Percentiles rank a stretch among this genome's conserved stretches.
Evolutionary conservation across 1,140 invertebrate species (phyloP).

Genomic region (Aradophagus sp.): DNA sequence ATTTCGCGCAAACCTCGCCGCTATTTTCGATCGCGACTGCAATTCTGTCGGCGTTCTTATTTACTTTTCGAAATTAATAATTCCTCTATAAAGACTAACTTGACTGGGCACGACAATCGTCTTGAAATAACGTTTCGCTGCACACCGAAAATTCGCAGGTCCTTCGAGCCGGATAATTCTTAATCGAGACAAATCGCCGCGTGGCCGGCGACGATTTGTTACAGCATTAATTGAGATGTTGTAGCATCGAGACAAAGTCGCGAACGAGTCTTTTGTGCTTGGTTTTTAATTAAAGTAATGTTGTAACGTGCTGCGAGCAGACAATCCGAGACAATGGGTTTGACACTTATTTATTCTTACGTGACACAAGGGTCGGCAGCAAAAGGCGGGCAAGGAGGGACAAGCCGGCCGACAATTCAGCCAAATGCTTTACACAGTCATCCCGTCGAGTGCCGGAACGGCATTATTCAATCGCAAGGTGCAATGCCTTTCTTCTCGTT

Average conservation of each 20-base stretch:
- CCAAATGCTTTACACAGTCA: too few species aligned
- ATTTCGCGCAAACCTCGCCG: not conserved
- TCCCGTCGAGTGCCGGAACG: slow-evolving; percentile 9
- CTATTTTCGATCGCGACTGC: too few species aligned
- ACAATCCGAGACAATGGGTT: slow-evolving; percentile 6
- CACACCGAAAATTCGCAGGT: not conserved
- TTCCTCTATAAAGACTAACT: too few species aligned
- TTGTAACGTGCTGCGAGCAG: not conserved
- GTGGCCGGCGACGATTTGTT: too few species aligned
- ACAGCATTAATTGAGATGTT: too few species aligned
- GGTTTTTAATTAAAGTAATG: slow-evolving; percentile 8
- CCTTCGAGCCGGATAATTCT: not conserved
- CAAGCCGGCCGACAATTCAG: slow-evolving; percentile 19
- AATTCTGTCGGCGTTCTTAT: too few species aligned
- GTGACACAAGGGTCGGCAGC: slow-evolving; percentile 1
- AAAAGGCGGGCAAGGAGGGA: slow-evolving; percentile 7
- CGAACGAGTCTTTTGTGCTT: too few species aligned
- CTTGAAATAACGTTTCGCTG: not conserved
- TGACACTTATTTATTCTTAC: slow-evolving; percentile 21
- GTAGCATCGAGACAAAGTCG: too few species aligned
- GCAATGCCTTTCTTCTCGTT: slow-evolving; percentile 36
- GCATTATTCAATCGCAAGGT: slow-evolving; percentile 40
- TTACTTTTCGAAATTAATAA: too few species aligned
- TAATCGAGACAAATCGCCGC: not conserved
- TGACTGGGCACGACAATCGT: too few species aligned